Evolutionary conservation across 1,140 invertebrate species (phyloP).

Genomic region (Formica selysi): DNA sequence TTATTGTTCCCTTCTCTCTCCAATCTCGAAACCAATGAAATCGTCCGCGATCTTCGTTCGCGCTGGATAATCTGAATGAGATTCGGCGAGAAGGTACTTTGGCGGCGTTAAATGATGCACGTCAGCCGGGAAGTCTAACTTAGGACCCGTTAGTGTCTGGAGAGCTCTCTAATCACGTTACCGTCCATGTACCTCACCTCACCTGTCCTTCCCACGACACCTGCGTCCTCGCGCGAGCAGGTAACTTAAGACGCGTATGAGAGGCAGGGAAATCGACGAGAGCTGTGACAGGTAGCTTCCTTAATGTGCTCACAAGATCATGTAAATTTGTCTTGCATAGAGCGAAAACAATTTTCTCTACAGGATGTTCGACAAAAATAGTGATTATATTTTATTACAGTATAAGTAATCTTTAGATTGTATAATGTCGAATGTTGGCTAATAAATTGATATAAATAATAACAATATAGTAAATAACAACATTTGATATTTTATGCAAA

Average conservation of each 20-base stretch:
- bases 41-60: slow-evolving; percentile 22
- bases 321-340: slow-evolving; percentile 19
- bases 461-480: not conserved
- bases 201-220: slow-evolving; percentile 41
- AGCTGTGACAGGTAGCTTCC: slow-evolving; percentile 11
- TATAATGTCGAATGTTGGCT: not conserved
- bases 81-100: slow-evolving; percentile 46
- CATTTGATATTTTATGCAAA: not conserved
- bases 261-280: not conserved
- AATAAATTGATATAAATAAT: not conserved
- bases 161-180: slow-evolving; percentile 50
- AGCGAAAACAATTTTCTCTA: not conserved
- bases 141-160: slow-evolving; percentile 54
- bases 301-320: slow-evolving; percentile 8
- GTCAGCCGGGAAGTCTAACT: slow-evolving; percentile 58
- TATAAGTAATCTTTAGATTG: not conserved
- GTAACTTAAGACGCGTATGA: slow-evolving; percentile 18
- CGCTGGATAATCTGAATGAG: slow-evolving; percentile 54
- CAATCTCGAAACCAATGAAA: slow-evolving; percentile 17
- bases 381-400: not conserved
- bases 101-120: slow-evolving; percentile 54
- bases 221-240: slow-evolving; percentile 32
- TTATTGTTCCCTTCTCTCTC: slow-evolving; percentile 27
- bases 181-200: slow-evolving; percentile 57
- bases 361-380: not conserved